A percentile compares a stretch with the other conserved stretches of the same genome.
Evolutionary conservation across 2,888 invertebrate genomes (phyloP).

Genomic region (Ryuthela nishihirai): DNA sequence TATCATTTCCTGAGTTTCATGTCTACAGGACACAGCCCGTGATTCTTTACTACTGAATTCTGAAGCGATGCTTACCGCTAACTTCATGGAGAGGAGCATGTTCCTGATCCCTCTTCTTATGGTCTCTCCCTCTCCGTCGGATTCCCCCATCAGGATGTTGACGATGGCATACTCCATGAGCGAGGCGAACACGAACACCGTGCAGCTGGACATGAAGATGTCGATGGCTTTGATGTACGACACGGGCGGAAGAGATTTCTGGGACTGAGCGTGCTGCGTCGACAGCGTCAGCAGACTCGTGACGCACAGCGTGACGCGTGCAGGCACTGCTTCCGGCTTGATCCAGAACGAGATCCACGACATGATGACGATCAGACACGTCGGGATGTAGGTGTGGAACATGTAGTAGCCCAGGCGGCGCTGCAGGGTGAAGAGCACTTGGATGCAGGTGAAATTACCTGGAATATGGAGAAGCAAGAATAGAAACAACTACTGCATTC

Average conservation of each 20-base stretch:
- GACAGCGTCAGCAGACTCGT: constrained; percentile 83
- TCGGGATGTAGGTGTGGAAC: constrained; percentile 88
- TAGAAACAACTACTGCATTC: too few relatives aligned
- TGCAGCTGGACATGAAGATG: constrained; percentile 54
- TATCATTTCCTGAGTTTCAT: not conserved
- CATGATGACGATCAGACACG: constrained; percentile 88
- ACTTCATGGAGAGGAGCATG: constrained; percentile 13
- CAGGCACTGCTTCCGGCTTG: constrained; percentile 89
- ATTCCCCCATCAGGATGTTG: constrained; percentile 48
- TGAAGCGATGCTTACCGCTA: constrained; percentile 11
- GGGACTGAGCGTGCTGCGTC: constrained; percentile 89
- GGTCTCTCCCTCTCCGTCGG: constrained; percentile 18
- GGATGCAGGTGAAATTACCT: constrained; percentile 90
- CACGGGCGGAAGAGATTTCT: constrained; percentile 87
- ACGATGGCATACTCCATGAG: constrained; percentile 54
- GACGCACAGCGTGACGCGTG: constrained; percentile 85
- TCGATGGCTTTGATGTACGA: constrained; percentile 70
- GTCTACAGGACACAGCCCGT: too few relatives aligned
- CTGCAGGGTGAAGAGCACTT: constrained; percentile 79
- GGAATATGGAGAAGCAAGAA: constrained; percentile 43
- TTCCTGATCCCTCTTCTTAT: constrained; percentile 25
- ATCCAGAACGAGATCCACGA: constrained; percentile 97
- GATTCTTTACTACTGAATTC: too few relatives aligned
- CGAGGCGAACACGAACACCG: constrained; percentile 54
- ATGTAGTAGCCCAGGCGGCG: constrained; percentile 82